Evolutionary conservation across 2,797 vertebrate species (phyloP).

Genomic region (Hoplostethus mediterraneus): DNA sequence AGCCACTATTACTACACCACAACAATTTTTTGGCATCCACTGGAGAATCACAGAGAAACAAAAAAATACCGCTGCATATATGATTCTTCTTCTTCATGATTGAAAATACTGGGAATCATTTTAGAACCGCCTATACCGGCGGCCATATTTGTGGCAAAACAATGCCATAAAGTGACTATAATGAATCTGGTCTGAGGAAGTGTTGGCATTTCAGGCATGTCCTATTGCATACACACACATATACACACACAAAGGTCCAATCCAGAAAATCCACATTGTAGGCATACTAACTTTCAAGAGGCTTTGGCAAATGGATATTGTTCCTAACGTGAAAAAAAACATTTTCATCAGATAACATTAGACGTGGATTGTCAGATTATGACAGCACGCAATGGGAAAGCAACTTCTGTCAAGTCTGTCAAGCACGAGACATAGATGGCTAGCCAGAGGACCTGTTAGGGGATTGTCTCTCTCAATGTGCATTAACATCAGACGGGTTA

Average conservation of each 20-base stretch:
- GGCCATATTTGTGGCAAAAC: background rate
- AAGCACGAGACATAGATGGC: no score
- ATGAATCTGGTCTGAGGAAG: background rate
- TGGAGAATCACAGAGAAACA: slow-evolving; percentile 3
- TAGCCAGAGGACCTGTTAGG: no score
- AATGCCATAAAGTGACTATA: slow-evolving; percentile 1
- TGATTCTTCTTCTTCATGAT: background rate
- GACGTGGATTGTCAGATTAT: background rate
- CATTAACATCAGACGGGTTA: no score
- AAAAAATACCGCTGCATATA: background rate
- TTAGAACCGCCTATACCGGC: background rate
- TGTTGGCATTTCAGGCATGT: background rate
- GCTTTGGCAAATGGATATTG: background rate
- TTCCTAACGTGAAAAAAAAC: background rate
- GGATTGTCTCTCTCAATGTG: background rate
- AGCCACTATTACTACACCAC: background rate
- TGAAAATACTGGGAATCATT: background rate
- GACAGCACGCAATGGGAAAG: background rate
- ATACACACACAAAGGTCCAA: background rate
- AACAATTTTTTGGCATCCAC: background rate
- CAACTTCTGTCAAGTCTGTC: no score
- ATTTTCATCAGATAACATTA: slow-evolving; percentile 7
- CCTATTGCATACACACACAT: background rate
- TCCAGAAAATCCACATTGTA: background rate
- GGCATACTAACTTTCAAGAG: background rate